Percentiles rank a stretch among this genome's conserved stretches.
These are phyloP conservation scores for Bombus impatiens DNA, from an alignment of 1,140 invertebrate species.

Conservation along the genomic window DNA sequence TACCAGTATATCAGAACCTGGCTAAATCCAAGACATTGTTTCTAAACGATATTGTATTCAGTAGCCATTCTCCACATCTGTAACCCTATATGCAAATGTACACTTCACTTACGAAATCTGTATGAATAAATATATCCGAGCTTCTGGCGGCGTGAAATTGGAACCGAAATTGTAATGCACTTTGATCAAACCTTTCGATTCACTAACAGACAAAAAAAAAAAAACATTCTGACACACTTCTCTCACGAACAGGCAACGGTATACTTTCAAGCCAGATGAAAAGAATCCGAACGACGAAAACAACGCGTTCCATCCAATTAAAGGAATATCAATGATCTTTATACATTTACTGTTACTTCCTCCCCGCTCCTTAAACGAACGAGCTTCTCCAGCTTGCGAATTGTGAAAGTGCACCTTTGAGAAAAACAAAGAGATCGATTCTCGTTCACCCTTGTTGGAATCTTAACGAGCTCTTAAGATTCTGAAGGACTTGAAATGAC, in stretches of 20 bases:
- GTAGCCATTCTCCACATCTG: not conserved
- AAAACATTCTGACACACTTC: conserved; percentile 15
- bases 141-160: not conserved
- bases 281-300: conserved; percentile 12
- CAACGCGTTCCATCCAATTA: conserved; percentile 23
- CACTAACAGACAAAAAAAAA: not conserved
- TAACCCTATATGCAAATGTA: not conserved
- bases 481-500: too few species aligned
- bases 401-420: too few species aligned
- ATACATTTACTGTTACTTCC: conserved; percentile 22
- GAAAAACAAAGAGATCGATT: conserved; percentile 23
- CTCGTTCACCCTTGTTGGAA: not conserved
- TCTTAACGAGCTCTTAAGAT: not conserved
- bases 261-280: not conserved
- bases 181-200: conserved; percentile 2
- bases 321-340: conserved; percentile 28
- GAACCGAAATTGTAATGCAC: not conserved
- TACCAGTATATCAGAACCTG: too few species aligned
- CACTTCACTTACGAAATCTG: not conserved
- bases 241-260: conserved; percentile 4
- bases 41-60: not conserved
- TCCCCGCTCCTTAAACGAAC: not conserved
- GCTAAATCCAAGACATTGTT: too few species aligned
- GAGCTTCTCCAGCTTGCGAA: not conserved
- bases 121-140: not conserved